A percentile compares a stretch with the other conserved stretches of the same genome.
phyloP scores from a whole-genome alignment of 2,888 invertebrate species.

The Mechanitis mazaeus region DNA sequence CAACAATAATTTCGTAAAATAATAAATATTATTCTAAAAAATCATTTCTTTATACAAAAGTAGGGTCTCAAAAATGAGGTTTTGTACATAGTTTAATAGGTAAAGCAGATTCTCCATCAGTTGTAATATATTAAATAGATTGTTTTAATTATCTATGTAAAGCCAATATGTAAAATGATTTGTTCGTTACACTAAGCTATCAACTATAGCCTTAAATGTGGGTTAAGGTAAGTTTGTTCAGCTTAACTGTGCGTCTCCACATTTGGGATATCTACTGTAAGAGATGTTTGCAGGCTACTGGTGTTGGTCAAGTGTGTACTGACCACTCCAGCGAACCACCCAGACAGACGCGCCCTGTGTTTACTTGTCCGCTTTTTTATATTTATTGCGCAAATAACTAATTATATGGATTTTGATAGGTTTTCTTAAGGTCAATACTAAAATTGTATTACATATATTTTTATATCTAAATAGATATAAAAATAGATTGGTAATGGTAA shows the following conservation, averaged over 20 bases:
- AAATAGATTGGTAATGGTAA: background rate
- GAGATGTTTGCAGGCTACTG: slow-evolving; percentile 69
- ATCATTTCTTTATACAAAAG: too few species aligned
- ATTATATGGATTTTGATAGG: slow-evolving; percentile 9
- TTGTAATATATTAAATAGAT: background rate
- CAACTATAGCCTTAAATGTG: slow-evolving; percentile 18
- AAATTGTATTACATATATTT: background rate
- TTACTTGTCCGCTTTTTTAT: slow-evolving; percentile 36
- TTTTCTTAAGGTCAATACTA: slow-evolving; percentile 2
- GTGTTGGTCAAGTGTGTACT: slow-evolving; percentile 67
- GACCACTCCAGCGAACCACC: slow-evolving; percentile 67
- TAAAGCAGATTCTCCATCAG: too few species aligned
- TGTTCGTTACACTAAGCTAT: background rate
- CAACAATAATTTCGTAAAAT: too few species aligned
- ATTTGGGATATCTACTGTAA: slow-evolving; percentile 46
- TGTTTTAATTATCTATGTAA: background rate
- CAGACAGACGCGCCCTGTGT: slow-evolving; percentile 44
- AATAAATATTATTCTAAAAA: too few species aligned
- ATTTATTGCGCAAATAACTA: slow-evolving; percentile 34
- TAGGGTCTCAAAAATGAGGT: too few species aligned
- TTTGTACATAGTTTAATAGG: too few species aligned
- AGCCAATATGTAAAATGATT: background rate
- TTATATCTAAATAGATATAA: slow-evolving; percentile 9
- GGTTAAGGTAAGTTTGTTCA: slow-evolving; percentile 33
- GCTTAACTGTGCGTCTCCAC: slow-evolving; percentile 29